Base-by-base conservation (phyloP, 2,113 vertebrate genomes). In the Zosterops pallidus region DNA sequence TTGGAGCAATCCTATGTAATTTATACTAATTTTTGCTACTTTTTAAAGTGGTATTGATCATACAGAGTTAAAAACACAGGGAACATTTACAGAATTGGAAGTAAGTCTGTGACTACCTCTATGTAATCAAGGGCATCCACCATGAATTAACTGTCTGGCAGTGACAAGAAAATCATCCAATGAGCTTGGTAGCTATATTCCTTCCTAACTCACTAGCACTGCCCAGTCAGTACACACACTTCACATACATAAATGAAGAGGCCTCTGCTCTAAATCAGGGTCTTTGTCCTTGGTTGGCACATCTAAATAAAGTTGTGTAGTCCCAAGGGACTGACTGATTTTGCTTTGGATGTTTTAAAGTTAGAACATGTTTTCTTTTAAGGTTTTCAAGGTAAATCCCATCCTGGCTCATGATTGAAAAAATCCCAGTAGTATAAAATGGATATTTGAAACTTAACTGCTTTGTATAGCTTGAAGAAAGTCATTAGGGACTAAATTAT, bases 361-460 rank as follows among this genome's bases (percentile, higher is more conserved):
- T 76, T 57, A 75, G 46, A 76, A 72, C 15, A 46, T 50, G 47
- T 41, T 86, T 83, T 90, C 47, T 67, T 76, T 63, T 46, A 83
- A 75, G 24, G 65, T 44, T 95, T 83, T 83, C 35, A 90, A 92
- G 85, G 79, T 84, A 90, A 96, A 90, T 92, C 95, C 76, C 19
- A 42, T 9, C 21, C 74, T 76, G 20, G 35, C 1, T 7, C 33
- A 46, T 15, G 56, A 83, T 0, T 86, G 9, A 84, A 94, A 92
- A 91, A 79, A 60, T 55, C 35, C 33, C 28, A 65, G 31, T 33
- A 23, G 44, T 82, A 71, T 57, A 82, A 92, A 96, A 81, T 21
- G 9, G 28, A 6, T 89, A 84, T 71, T 60, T 83, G 24, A 93
- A 77, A 77, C 14, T 78, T 78, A 33, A 86, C 57, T 68, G 44